phyloP scores from a whole-genome alignment of 2,888 invertebrate genomes.

The Eupithecia subfuscata region DNA sequence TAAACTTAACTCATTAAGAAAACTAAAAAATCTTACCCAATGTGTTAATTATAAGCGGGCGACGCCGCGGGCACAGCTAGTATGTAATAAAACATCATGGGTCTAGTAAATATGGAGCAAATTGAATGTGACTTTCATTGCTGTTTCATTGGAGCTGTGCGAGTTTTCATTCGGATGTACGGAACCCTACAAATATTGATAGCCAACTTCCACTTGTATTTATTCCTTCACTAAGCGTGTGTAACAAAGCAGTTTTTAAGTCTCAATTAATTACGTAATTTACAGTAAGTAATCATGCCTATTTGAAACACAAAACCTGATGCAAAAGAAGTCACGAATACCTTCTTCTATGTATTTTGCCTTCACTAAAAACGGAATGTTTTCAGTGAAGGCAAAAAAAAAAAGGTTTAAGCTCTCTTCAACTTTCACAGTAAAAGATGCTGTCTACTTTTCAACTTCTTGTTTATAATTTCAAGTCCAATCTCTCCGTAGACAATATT shows the following conservation, averaged over 20 bases:
- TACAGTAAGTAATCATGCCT: neutral
- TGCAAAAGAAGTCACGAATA: neutral
- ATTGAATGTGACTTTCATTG: neutral
- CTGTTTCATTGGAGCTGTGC: neutral
- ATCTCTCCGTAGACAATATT: too few species aligned
- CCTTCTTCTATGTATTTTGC: neutral
- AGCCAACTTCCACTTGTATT: neutral
- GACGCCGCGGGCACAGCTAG: too few species aligned
- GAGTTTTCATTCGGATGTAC: neutral
- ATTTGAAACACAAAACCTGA: neutral
- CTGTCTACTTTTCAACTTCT: too few species aligned
- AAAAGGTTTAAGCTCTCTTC: too few species aligned
- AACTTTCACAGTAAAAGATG: too few species aligned
- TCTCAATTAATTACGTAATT: neutral
- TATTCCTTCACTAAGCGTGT: neutral
- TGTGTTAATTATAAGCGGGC: too few species aligned
- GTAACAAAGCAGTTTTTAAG: neutral
- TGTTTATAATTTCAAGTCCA: too few species aligned
- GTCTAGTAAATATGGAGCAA: neutral
- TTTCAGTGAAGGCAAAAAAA: too few species aligned
- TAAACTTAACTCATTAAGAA: too few species aligned
- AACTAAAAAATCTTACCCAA: too few species aligned
- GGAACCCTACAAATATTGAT: neutral
- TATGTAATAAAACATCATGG: too few species aligned
- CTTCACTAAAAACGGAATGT: too few species aligned